phyloP scores from a whole-genome alignment of 2,797 vertebrate genomes.

The Gymnocypris eckloni region DNA sequence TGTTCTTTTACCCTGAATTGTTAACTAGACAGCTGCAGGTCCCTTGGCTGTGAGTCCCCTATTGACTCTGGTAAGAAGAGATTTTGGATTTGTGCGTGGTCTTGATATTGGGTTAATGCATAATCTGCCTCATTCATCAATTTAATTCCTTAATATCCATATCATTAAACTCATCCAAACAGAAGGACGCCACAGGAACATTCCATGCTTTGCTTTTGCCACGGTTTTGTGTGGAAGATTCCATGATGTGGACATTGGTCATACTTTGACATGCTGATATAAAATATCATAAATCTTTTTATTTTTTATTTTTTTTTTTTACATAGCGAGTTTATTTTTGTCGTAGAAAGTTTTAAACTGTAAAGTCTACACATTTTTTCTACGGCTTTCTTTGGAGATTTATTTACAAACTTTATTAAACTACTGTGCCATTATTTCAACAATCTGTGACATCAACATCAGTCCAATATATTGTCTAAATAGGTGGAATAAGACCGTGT shows the following conservation, averaged over 20 bases:
- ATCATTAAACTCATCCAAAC: constrained; percentile 65
- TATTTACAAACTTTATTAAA: not conserved
- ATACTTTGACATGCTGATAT: not conserved
- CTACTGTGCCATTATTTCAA: not conserved
- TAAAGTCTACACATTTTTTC: not conserved
- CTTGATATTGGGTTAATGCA: constrained; percentile 47
- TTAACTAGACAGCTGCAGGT: constrained; percentile 81
- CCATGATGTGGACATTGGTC: constrained; percentile 29
- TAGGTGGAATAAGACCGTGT: not conserved
- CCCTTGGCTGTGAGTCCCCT: constrained; percentile 81
- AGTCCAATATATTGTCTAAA: not conserved
- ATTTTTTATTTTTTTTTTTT: not conserved
- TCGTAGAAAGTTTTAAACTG: not conserved
- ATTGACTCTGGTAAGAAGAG: constrained; percentile 81
- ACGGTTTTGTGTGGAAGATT: constrained; percentile 61
- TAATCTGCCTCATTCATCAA: constrained; percentile 51
- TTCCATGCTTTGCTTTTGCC: constrained; percentile 56
- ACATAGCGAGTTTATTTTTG: not conserved
- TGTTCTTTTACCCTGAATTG: constrained; percentile 73
- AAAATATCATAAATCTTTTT: not conserved
- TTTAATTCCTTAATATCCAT: constrained; percentile 54
- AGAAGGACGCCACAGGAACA: constrained; percentile 12
- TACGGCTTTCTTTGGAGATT: not conserved
- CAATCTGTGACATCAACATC: not conserved
- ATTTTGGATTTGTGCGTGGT: constrained; percentile 62